Evolutionary conservation across 2,888 invertebrate genomes (phyloP), one percentile per base, ranked within the genome.

Genomic region (Ectemnius cavifrons): DNA sequence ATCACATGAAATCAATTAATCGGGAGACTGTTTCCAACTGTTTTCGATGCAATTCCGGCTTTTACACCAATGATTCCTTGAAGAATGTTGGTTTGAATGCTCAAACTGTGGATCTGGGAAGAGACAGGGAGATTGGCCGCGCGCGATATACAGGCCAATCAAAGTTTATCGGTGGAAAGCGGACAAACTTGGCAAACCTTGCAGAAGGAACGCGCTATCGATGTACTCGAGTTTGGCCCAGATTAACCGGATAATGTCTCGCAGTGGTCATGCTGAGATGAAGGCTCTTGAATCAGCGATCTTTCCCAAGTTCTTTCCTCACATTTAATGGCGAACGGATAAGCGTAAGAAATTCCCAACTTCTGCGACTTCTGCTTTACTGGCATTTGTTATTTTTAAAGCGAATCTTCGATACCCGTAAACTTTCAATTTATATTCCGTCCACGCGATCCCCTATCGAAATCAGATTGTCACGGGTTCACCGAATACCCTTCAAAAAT

Each of bases 341-440:
- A 37, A 37, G 11, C 11, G 8, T 14, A 52, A 13, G 52, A 52
- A 16, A 52, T 52, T 37, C 37, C 8, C 5, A 37, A 37, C 8
- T 52, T 52, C 16, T 14, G 4, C 5, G 52, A 11, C 13, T 52
- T 16, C 52, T 52, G 52, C 16, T 16, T 52, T 16, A 16, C 23
- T 16, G 52, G 52, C 14, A 66, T 64, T n/a, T 64, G 62, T 18
- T n/a, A 68, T 63, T 52, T 58, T 61, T 58, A 6, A 23, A 46
- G 63, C 46, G 58, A 72, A 64, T 73, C 64, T 52, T 64, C 61
- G 46, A 27, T 56, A 45, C 20, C 8, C 5, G 28, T 18, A 64
- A 58, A 47, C 57, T 65, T 67, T 47, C 64, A 49, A 74, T 76
- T 61, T 67, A 52, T 76, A 65, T 74, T 71, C 74, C 46, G n/a